These are phyloP conservation scores for Hexactinellida sp. DNA, from an alignment of 37 sponge, comb jelly and placozoan species.

Conservation along the genomic window DNA sequence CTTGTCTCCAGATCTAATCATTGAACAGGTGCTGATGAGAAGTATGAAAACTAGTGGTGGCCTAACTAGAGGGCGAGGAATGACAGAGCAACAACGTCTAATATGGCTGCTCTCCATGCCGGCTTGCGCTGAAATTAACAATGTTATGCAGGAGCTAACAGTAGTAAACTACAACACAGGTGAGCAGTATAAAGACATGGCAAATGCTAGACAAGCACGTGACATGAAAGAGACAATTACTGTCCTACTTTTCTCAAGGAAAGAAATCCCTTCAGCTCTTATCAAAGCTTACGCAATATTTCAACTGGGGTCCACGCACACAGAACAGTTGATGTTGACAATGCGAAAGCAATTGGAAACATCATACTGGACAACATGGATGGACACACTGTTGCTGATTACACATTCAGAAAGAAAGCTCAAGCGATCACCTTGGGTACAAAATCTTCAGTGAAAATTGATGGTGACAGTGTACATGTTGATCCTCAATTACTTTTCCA, in stretches of 20 bases:
- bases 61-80: conserved; percentile 20
- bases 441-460: neutral
- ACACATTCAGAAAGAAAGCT: conserved; percentile 25
- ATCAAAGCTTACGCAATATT: conserved; percentile 22
- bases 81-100: conserved; percentile 13
- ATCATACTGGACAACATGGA: conserved; percentile 22
- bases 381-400: conserved; percentile 25
- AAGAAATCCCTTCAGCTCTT: conserved; percentile 25
- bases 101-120: conserved; percentile 30
- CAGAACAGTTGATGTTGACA: neutral
- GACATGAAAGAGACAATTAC: conserved; percentile 37
- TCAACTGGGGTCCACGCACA: conserved; percentile 26
- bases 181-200: conserved; percentile 37
- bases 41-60: conserved; percentile 39
- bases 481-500: conserved; percentile 34
- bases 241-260: conserved; percentile 25
- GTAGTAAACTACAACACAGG: conserved; percentile 27
- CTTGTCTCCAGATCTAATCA: conserved; percentile 23
- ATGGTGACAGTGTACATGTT: conserved; percentile 16
- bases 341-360: conserved; percentile 19
- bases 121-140: conserved; percentile 27
- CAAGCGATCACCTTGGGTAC: conserved; percentile 18
- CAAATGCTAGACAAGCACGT: conserved; percentile 26
- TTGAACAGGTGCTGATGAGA: conserved; percentile 36
- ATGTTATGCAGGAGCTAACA: conserved; percentile 31